Evolutionary conservation across 2,113 vertebrate genomes (phyloP).

Genomic region (Uria aalge): DNA sequence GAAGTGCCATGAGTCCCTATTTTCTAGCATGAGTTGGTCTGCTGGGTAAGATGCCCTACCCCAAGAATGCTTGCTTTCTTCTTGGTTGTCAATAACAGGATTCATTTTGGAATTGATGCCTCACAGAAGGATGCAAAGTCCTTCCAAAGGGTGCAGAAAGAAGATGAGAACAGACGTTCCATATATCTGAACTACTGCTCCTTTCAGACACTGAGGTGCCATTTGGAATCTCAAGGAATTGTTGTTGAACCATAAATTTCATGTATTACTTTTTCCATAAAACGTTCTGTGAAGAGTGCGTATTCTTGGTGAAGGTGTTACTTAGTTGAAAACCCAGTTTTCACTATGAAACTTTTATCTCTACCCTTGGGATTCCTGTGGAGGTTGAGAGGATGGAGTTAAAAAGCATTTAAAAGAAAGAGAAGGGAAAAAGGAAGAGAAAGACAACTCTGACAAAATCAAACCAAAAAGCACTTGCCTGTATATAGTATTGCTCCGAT

Average conservation of each 20-base stretch:
- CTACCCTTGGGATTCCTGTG: background rate
- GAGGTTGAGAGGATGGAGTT: background rate
- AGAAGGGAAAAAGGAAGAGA: background rate
- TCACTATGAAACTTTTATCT: background rate
- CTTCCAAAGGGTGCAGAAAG: background rate
- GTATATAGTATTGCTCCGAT: background rate
- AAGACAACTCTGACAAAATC: slow-evolving; percentile 8
- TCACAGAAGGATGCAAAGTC: background rate
- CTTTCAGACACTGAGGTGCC: background rate
- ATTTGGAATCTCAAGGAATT: background rate
- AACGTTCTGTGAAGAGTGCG: background rate
- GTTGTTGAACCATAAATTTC: background rate
- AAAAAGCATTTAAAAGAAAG: background rate
- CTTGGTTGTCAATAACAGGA: background rate
- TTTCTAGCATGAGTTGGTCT: background rate
- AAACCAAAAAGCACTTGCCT: background rate
- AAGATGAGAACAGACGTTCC: background rate
- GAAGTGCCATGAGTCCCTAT: background rate
- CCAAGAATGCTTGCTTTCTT: background rate
- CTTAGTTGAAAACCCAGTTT: background rate
- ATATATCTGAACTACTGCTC: background rate
- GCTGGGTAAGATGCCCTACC: background rate
- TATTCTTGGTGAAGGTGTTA: background rate
- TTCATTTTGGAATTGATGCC: background rate
- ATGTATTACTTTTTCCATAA: background rate